Base-by-base conservation (phyloP, 2,113 vertebrate species). In the Carassius gibelio region DNA sequence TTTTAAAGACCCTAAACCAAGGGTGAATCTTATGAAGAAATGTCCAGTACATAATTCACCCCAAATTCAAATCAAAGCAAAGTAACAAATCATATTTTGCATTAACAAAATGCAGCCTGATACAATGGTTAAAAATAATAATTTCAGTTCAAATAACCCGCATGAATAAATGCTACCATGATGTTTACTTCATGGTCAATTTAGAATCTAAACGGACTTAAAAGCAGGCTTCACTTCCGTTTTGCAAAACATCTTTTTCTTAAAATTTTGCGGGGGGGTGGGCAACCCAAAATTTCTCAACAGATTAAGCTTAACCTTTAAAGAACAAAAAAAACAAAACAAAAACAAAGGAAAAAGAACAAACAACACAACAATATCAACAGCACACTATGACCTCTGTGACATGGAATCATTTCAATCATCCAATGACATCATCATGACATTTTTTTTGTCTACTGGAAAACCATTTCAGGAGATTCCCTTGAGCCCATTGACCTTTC, bases 391-490 rank as follows among this genome's bases (percentile, higher is more conserved):
- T 50, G 72, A 75, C n/a, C 45, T 75, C 13, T 30, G 23, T 15
- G 6, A 50, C 38, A 59, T 8, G 50, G 30, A 75, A 23, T 78
- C 23, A 15, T 52, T 79, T 83, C 52, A 78, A 55, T 72, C 48
- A 69, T 81, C 36, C 75, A 75, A 50, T 86, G 87, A 88, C 76
- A 88, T 88, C 76, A 88, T 88, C 87, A 85, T 85, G 50, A 82
- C 45, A 45, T 45, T 26, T 9, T 21, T 79, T 17, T 30, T 13
- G 38, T 50, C 42, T 15, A 50, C 23, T 68, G 21, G 14, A 81
- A 81, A 15, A 76, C 34, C 75, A 57, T 55, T 76, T 76, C 15
- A 21, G 3, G 17, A 76, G 14, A 76, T 30, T 57, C 50, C 75
- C 19, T 6, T 10, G n/a, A 81, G n/a, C 61, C n/a, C 61, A 23